Evolutionary conservation across 37 sponge, comb jelly and placozoan genomes (phyloP).

Genomic region (Amphimedon queenslandica): DNA sequence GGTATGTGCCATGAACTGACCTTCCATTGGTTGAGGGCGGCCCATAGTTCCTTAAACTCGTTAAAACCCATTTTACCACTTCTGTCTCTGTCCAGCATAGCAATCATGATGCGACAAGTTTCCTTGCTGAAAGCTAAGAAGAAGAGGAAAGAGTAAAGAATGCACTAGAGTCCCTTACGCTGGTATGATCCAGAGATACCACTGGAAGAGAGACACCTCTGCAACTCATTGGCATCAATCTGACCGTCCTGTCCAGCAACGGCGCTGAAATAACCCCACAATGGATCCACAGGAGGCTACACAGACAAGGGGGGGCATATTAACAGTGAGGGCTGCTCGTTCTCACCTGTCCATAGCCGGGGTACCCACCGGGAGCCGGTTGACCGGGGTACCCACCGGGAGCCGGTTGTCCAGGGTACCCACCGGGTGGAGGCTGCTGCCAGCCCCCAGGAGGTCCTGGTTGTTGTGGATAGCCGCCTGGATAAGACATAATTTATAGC

Average conservation of each 20-base stretch:
- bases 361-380: too few relatives aligned
- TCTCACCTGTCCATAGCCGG: too few relatives aligned
- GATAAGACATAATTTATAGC: background rate
- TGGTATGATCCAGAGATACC: constrained; percentile 66
- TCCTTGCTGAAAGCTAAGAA: constrained; percentile 75
- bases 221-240: constrained; percentile 86
- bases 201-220: constrained; percentile 62
- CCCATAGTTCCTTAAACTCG: constrained; percentile 92
- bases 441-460: background rate
- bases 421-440: background rate
- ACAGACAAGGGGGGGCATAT: too few relatives aligned
- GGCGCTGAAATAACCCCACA: constrained; percentile 68
- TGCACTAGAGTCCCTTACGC: background rate
- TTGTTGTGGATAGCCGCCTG: background rate
- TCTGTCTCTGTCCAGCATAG: constrained; percentile 84
- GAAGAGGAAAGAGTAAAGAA: background rate
- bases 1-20: constrained; percentile 9
- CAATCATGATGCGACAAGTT: constrained; percentile 87
- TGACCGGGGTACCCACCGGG: too few relatives aligned
- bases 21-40: constrained; percentile 77
- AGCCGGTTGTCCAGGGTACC: too few relatives aligned
- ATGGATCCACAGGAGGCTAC: too few relatives aligned
- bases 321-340: too few relatives aligned
- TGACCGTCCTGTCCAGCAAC: constrained; percentile 91
- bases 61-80: constrained; percentile 91